Evolutionary conservation across 1,140 invertebrate genomes (phyloP), one percentile per base, ranked within the genome.

Genomic region (Drosophila serrata): DNA sequence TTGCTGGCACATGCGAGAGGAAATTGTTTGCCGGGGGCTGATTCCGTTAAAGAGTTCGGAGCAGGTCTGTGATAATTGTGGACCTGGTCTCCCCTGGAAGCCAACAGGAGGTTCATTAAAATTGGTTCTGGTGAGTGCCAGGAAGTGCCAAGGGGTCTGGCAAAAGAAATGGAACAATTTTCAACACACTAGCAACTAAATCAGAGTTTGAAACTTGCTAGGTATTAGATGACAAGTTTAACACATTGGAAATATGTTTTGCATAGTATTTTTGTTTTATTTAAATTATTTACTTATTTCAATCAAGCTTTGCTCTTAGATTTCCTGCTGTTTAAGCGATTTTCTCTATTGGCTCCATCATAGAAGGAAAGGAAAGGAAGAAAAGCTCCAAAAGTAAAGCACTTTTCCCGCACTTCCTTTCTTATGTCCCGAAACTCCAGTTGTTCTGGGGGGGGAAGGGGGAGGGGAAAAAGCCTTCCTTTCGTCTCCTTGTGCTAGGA

Each of bases 401-500:
- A 37, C 35, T 72, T 46, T 43, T 46, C 13, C 12, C 22, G 17
- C 42, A 40, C 19, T 33, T 59, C 43, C 40, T 15, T 15, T 42
- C 6, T 39, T 19, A 53, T 39, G 45, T 35, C 61, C 39, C 65
- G n/a, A 43, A 75, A 75, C 56, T 68, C 49, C 42, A 45, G 35
- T 75, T 68, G 42, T 42, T 37, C 37, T 68, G 46, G 48, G 40
- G 45, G n/a, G n/a, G n/a, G n/a, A n/a, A n/a, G n/a, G n/a, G n/a
- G n/a, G n/a, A n/a, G n/a, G n/a, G n/a, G n/a, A n/a, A 65, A 59
- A 60, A 51, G 49, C 63, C 46, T 67, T 40, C 43, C 56, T 61
- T 73, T 53, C 57, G 58, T 62, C 43, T 51, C 61, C 60, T 67
- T 78, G 48, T 69, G 63, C 59, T 49, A 75, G 72, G 74, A 79